Evolutionary conservation across 1,140 invertebrate species (phyloP).

Genomic region (Acyrthosiphon pisum): DNA sequence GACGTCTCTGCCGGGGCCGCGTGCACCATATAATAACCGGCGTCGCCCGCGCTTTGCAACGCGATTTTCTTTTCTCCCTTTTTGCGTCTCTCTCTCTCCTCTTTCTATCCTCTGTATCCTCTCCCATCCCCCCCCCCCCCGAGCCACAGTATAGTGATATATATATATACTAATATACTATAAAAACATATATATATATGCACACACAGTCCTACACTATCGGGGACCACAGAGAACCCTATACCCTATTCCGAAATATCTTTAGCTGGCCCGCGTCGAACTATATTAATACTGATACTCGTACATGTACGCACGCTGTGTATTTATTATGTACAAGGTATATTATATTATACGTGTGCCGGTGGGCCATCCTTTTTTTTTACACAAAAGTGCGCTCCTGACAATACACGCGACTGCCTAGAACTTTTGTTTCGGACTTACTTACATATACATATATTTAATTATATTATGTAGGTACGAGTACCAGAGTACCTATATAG

Average conservation of each 20-base stretch:
- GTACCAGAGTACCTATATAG: too few species aligned
- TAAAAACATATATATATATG: too few species aligned
- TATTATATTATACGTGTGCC: background rate
- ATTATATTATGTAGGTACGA: too few species aligned
- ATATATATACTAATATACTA: background rate
- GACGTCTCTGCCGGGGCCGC: slow-evolving; percentile 17
- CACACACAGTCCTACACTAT: background rate
- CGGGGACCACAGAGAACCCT: background rate
- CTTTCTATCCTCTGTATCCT: background rate
- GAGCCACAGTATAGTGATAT: background rate
- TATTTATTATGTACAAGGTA: background rate
- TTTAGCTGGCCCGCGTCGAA: background rate
- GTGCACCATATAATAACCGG: background rate
- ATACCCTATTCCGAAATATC: background rate
- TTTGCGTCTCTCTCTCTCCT: background rate
- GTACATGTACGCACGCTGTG: background rate
- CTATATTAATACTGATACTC: background rate
- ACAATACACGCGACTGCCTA: background rate
- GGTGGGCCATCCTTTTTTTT: background rate
- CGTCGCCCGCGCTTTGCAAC: background rate
- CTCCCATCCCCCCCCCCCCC: background rate
- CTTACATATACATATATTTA: background rate
- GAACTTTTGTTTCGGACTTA: background rate
- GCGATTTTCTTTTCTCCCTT: background rate
- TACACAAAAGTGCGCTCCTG: background rate